Evolutionary conservation across 2,888 invertebrate genomes (phyloP), one percentile per base, ranked within the genome.

Genomic region (Drosophila neutralis): DNA sequence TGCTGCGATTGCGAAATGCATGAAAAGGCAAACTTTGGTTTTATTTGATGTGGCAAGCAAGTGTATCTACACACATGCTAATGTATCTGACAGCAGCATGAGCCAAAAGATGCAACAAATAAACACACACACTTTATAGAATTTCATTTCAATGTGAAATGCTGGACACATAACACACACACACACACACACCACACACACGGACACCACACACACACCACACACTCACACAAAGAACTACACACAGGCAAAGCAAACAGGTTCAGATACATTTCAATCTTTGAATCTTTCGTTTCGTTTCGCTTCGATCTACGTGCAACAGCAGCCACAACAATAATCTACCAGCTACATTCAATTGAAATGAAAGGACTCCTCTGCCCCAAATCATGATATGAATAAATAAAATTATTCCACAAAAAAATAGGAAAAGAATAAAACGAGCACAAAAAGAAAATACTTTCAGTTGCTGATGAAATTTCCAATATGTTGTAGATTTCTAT

Each of bases 191-290:
- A 35, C 31, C 36, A 58, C 42, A 54, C 48, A 24, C 4, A 40
- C 33, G 24, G 49, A 61, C 27, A 15, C 48, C 38, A 51, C 48
- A 33, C 31, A 49, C 4, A 21, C 8, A 31, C 29, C 31, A 51
- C 42, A 54, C 42, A 33, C 31, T 45, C 4, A 29, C 31, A 49
- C 4, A 21, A 18, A 27, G 21, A 48, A 45, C 56, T 33, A 24
- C 67, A 58, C 54, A 61, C 27, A 13, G 21, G 38, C n/a, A 65
- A 57, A 60, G 58, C 36, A 71, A 71, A 76, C 76, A 76, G 73
- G 65, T 70, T 68, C 65, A 78, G 85, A 85, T 85, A 85, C 81
- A 87, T 82, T 87, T 87, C 88, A 85, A 87, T 84, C 84, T 84
- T 87, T 78, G 78, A 85, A 87, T 84, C 84, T 84, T 87, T 78